Base-by-base conservation (phyloP, 2,797 vertebrate species). In the Potorous gilbertii region DNA sequence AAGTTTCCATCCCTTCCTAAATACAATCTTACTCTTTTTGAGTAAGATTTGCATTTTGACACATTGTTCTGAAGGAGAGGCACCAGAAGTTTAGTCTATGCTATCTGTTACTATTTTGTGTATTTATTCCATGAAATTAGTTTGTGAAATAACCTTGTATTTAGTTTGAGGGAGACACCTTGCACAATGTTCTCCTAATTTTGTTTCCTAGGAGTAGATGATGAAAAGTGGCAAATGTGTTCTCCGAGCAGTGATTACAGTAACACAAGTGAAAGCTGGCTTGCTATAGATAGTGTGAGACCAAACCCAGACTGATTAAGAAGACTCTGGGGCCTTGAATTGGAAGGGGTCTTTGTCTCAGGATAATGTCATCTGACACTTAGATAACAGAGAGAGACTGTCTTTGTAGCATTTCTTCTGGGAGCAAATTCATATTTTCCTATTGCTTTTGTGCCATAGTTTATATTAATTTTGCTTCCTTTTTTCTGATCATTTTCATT, bases 141-240 rank as follows among this genome's bases (percentile, higher is more conserved):
- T 27, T 2, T 54, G 1, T 92, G 40, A 21, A 56, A 0, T 28
- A 40, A 55, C 92, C 56, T 91, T 56, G 74, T n/a, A 5, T 1
- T 29, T 56, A 34, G 57, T 90, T 94, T 74, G 52, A 81, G 59
- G 54, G 96, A 66, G 62, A 14, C 5, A 4, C 91, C 16, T 0
- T 21, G 24, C 62, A 31, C 81, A 54, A 40, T 92, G 93, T 96
- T 97, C 90, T 92, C 62, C 40, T 94, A 90, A 29, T 56, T 97
- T 92, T 97, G 9, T 96, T 96, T 97, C 56, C 90, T 90, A 87
- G 92, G 81, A 56, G 31, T 93, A 54, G 90, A 5, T 93, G 94
- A 89, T 95, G 90, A 93, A 92, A 95, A 81, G 91, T 54, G 92
- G 95, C 95, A 94, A 89, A 94, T 91, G 93, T 96, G 90, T 93